These are phyloP conservation scores for Nixonia krombeini DNA, from an alignment of 1,140 invertebrate genomes.

Conservation along the genomic window DNA sequence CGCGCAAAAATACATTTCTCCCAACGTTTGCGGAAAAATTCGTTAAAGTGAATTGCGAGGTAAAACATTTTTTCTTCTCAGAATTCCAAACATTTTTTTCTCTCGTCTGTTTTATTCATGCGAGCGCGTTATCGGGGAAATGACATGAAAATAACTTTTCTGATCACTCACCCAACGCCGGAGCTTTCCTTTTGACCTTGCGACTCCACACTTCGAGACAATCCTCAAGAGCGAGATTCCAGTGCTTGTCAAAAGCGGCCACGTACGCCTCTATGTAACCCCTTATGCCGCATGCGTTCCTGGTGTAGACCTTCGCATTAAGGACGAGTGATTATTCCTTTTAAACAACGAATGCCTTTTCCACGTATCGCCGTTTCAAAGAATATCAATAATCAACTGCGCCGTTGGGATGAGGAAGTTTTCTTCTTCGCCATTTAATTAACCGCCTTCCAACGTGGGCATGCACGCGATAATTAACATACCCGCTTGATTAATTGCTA, in stretches of 20 bases:
- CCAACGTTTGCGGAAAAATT: too few species aligned
- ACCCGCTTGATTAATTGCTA: too few species aligned
- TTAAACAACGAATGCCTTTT: constrained; percentile 50
- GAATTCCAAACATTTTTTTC: too few species aligned
- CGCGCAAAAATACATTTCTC: too few species aligned
- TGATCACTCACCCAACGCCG: constrained; percentile 69
- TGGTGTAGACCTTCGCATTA: constrained; percentile 75
- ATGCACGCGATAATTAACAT: too few species aligned
- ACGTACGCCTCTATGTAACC: constrained; percentile 86
- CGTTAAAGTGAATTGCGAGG: too few species aligned
- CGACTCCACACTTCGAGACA: constrained; percentile 89
- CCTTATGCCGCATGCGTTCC: constrained; percentile 77
- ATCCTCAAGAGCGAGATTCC: constrained; percentile 91
- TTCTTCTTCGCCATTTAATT: too few species aligned
- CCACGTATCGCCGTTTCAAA: constrained; percentile 41
- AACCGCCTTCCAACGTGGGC: too few species aligned
- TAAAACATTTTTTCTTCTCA: too few species aligned
- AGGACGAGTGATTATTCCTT: constrained; percentile 59
- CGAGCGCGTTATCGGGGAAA: background rate
- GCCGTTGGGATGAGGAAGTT: constrained; percentile 32
- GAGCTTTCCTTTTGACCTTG: constrained; percentile 75
- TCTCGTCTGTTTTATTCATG: too few species aligned
- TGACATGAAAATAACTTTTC: background rate
- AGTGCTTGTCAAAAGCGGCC: constrained; percentile 94
- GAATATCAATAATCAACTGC: constrained; percentile 38